Evolutionary conservation across 2,113 vertebrate genomes (phyloP).

Genomic region (Notarius lentiginosus): DNA sequence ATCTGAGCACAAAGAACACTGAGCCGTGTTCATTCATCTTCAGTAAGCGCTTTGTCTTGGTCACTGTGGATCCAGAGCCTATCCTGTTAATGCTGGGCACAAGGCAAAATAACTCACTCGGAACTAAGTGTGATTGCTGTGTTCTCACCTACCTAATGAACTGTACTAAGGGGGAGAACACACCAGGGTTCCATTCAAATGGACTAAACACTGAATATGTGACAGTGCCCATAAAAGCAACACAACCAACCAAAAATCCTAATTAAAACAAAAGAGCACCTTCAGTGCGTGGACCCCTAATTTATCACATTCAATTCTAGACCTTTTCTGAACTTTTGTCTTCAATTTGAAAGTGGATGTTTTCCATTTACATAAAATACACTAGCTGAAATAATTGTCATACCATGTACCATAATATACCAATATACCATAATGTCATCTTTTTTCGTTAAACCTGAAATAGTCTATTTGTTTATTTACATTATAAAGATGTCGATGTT

Average conservation of each 20-base stretch:
- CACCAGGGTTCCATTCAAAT: background rate
- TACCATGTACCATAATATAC: background rate
- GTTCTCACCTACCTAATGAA: background rate
- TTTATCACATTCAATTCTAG: slow-evolving; percentile 10
- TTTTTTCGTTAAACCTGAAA: background rate
- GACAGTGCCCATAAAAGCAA: background rate
- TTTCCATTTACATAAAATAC: slow-evolving; percentile 12
- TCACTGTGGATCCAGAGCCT: background rate
- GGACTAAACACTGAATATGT: background rate
- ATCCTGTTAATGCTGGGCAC: background rate
- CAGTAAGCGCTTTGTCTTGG: background rate
- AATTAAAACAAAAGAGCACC: background rate
- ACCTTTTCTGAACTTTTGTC: background rate
- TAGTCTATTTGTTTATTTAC: slow-evolving; percentile 59
- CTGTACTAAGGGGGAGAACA: background rate
- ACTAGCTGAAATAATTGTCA: background rate
- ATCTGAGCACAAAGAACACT: slow-evolving; percentile 12
- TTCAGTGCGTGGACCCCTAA: background rate
- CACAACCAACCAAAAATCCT: slow-evolving; percentile 4
- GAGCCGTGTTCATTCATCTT: background rate
- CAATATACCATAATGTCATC: background rate
- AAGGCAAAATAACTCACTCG: background rate
- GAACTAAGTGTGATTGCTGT: background rate
- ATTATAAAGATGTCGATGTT: slow-evolving; percentile 55
- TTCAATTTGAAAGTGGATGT: background rate